Percentiles rank a stretch among this genome's conserved stretches.
phyloP scores from a whole-genome alignment of 2,888 invertebrate genomes.

The Dione juno region DNA sequence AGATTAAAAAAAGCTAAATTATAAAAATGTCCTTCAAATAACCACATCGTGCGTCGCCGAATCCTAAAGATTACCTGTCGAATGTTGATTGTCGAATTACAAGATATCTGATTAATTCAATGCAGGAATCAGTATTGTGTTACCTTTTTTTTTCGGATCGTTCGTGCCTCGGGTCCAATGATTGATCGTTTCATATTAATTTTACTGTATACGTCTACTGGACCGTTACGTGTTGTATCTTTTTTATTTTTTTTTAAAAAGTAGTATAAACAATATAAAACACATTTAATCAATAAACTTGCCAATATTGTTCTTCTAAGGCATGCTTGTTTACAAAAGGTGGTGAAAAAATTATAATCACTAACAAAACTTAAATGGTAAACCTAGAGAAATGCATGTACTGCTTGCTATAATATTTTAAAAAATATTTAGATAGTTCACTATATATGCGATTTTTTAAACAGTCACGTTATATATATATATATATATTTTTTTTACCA shows the following conservation, averaged over 20 bases:
- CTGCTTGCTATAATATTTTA: too few relatives aligned
- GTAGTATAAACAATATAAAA: not conserved
- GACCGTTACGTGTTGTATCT: conserved; percentile 30
- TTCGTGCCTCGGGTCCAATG: conserved; percentile 50
- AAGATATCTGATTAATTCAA: conserved; percentile 61
- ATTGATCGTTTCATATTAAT: conserved; percentile 56
- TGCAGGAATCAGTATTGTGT: conserved; percentile 55
- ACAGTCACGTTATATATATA: too few relatives aligned
- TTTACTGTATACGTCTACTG: conserved; percentile 23
- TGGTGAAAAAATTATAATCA: too few relatives aligned
- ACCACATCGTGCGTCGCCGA: conserved; percentile 54
- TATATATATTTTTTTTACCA: too few relatives aligned
- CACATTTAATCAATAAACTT: not conserved
- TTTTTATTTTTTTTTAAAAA: conserved; percentile 14
- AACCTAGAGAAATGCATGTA: not conserved
- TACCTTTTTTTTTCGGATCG: conserved; percentile 55
- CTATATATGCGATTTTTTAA: too few relatives aligned
- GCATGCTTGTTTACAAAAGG: too few relatives aligned
- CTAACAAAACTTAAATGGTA: not conserved
- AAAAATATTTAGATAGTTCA: too few relatives aligned
- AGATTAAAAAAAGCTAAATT: conserved; percentile 53
- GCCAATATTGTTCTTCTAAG: not conserved
- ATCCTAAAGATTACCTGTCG: conserved; percentile 66
- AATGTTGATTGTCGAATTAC: conserved; percentile 66
- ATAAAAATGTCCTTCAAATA: conserved; percentile 51